phyloP scores from a whole-genome alignment of 2,797 vertebrate genomes.

The Chromobotia macracanthus region DNA sequence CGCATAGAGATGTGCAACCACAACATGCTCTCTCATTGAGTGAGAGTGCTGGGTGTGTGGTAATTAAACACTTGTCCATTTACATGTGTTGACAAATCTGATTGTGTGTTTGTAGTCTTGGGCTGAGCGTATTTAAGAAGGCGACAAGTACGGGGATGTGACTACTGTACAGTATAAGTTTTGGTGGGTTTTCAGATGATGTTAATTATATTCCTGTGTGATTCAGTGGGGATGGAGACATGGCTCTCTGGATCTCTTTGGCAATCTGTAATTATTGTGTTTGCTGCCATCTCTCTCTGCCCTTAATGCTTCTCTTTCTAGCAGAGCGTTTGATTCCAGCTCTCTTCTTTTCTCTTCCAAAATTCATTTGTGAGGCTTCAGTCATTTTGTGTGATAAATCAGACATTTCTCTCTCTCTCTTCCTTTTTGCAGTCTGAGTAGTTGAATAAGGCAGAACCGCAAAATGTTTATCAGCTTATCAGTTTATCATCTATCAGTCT shows the following conservation, averaged over 20 bases:
- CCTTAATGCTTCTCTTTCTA: constrained; percentile 20
- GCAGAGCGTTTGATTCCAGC: constrained; percentile 18
- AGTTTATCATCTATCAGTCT: too few species aligned
- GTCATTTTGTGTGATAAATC: constrained; percentile 23
- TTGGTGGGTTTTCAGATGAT: constrained; percentile 38
- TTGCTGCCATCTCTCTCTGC: constrained; percentile 17
- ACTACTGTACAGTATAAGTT: constrained; percentile 4
- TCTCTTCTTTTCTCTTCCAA: neutral
- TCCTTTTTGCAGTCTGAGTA: neutral
- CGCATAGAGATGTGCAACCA: constrained; percentile 36
- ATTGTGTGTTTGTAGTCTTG: constrained; percentile 33
- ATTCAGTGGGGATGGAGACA: constrained; percentile 29
- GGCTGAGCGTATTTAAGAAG: constrained; percentile 22
- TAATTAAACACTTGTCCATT: constrained; percentile 51
- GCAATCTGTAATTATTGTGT: constrained; percentile 37
- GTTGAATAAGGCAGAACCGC: neutral
- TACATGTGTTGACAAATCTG: constrained; percentile 34
- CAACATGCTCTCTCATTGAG: constrained; percentile 33
- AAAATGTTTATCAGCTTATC: neutral
- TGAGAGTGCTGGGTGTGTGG: neutral
- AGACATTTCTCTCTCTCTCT: neutral
- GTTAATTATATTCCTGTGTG: constrained; percentile 41
- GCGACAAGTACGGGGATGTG: neutral
- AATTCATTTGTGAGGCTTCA: constrained; percentile 5
- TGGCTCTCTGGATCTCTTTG: constrained; percentile 31